phyloP scores from a whole-genome alignment of 2,888 invertebrate species.

The Scaptomyza flava region DNA sequence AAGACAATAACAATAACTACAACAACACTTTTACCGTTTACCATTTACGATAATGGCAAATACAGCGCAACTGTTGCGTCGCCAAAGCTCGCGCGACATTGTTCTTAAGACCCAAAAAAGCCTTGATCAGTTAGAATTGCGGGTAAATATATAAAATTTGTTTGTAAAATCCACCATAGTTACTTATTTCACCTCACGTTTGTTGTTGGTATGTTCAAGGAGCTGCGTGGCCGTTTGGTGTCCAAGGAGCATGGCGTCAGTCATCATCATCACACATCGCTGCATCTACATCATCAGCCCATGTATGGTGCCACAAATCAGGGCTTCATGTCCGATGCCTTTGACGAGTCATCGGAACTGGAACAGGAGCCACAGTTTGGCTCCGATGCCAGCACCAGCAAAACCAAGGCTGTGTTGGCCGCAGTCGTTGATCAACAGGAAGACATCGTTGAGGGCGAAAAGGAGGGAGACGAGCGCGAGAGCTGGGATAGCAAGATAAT shows the following conservation, averaged over 20 bases:
- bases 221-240: conserved; percentile 92
- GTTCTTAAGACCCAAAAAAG: conserved; percentile 88
- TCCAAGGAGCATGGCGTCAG: conserved; percentile 89
- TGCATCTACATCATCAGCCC: conserved; percentile 79
- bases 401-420: conserved; percentile 79
- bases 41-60: conserved; percentile 89
- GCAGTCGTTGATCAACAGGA: conserved; percentile 55
- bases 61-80: conserved; percentile 93
- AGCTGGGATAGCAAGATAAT: conserved; percentile 97
- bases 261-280: conserved; percentile 78
- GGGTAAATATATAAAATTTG: conserved; percentile 85
- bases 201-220: conserved; percentile 79
- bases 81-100: conserved; percentile 94
- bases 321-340: conserved; percentile 87
- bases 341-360: conserved; percentile 82
- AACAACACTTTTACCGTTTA: conserved; percentile 32
- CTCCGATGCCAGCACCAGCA: conserved; percentile 82
- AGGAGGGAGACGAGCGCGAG: conserved; percentile 90
- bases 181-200: background rate
- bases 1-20: conserved; percentile 10
- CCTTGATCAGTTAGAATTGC: conserved; percentile 93
- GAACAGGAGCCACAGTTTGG: conserved; percentile 74
- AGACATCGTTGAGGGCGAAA: conserved; percentile 88
- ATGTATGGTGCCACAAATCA: conserved; percentile 95
- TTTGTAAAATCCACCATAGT: background rate